phyloP scores from a whole-genome alignment of 2,888 invertebrate species.

The Lasioglossum leucozonium region DNA sequence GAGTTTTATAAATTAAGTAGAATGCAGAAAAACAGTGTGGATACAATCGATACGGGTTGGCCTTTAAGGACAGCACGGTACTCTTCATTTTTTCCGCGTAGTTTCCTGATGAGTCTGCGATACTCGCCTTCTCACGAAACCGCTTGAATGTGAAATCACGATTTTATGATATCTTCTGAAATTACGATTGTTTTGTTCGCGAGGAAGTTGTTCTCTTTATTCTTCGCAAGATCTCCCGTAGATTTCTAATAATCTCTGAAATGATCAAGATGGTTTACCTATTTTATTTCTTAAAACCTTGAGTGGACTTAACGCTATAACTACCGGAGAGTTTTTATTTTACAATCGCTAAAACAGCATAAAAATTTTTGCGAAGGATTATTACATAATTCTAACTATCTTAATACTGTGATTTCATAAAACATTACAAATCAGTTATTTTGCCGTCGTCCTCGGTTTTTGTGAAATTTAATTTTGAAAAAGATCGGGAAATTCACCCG shows the following conservation, averaged over 20 bases:
- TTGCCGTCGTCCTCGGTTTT: background rate
- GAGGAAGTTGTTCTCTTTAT: background rate
- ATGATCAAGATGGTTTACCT: background rate
- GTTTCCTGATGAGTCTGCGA: constrained; percentile 4
- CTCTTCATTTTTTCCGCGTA: constrained; percentile 23
- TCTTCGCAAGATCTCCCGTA: background rate
- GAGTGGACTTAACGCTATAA: background rate
- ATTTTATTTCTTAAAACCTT: background rate
- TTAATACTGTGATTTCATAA: too few species aligned
- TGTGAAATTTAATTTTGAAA: background rate
- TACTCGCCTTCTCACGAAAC: background rate
- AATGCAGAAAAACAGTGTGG: background rate
- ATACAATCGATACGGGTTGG: background rate
- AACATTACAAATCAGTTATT: background rate
- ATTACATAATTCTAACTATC: too few species aligned
- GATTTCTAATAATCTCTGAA: background rate
- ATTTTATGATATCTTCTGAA: background rate
- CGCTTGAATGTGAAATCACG: background rate
- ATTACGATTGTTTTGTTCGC: background rate
- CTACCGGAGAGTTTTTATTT: background rate
- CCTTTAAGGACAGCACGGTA: background rate
- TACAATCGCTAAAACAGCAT: background rate
- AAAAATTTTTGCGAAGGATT: background rate
- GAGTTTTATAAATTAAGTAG: background rate
- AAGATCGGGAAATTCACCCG: background rate